Conservation (phyloP, 2,797 vertebrate genomes). For the Simalia tracyae region DNA sequence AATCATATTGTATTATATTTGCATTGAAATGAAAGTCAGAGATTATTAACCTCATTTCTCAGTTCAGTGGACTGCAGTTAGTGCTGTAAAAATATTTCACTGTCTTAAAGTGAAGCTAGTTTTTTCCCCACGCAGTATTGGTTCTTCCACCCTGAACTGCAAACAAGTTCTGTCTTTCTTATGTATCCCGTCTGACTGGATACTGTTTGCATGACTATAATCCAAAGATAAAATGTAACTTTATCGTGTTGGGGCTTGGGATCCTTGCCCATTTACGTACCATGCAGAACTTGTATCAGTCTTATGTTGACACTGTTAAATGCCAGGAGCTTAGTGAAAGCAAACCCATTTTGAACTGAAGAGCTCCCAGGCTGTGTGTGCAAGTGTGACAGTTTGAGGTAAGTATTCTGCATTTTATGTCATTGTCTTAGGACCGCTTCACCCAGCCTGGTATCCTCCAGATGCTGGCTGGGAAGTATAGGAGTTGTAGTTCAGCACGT, state of each 20-base stretch:
- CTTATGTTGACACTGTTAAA: slow-evolving; percentile 12
- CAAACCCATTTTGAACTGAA: not conserved
- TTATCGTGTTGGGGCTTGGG: not conserved
- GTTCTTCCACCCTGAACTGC: not conserved
- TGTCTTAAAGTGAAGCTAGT: not conserved
- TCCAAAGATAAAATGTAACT: slow-evolving; percentile 12
- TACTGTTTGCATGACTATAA: not conserved
- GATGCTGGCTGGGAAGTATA: not conserved
- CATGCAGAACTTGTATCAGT: not conserved
- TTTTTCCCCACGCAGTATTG: not conserved
- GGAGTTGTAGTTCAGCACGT: not conserved
- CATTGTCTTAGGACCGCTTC: not conserved
- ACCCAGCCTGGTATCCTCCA: not conserved
- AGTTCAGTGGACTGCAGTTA: not conserved
- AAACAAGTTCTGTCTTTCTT: slow-evolving; percentile 27
- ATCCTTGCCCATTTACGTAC: not conserved
- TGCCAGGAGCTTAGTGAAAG: not conserved
- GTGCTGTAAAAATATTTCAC: not conserved
- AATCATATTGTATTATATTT: slow-evolving; percentile 12
- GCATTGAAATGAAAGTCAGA: not conserved
- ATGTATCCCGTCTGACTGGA: slow-evolving; percentile 1
- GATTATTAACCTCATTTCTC: not conserved
- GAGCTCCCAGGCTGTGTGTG: not conserved
- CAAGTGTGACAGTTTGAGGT: not conserved
- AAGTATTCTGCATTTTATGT: slow-evolving; percentile 4